A percentile compares a stretch with the other conserved stretches of the same genome.
These are phyloP conservation scores for Cydia fagiglandana DNA, from an alignment of 1,140 invertebrate species.

Conservation along the genomic window DNA sequence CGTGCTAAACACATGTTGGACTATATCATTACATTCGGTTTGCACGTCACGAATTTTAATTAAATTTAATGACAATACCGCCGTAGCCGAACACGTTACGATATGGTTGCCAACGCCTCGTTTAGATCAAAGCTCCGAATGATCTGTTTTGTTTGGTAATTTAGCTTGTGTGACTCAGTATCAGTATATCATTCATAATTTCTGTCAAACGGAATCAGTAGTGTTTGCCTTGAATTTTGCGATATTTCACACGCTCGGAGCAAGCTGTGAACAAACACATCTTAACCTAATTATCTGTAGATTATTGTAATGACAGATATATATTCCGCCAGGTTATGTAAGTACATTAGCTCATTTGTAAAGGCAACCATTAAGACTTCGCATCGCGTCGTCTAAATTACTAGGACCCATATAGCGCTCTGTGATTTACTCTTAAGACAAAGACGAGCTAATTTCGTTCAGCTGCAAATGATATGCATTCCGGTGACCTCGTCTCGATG, in stretches of 20 bases:
- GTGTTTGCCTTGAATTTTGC: not conserved
- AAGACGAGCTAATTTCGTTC: slow-evolving; percentile 50
- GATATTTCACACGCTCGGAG: not conserved
- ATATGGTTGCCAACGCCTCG: not conserved
- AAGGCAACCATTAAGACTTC: not conserved
- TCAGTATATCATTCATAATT: not conserved
- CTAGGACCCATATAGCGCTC: slow-evolving; percentile 16
- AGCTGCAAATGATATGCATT: slow-evolving; percentile 49
- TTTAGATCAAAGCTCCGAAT: slow-evolving; percentile 16
- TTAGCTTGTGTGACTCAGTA: not conserved
- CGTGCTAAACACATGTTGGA: slow-evolving; percentile 29
- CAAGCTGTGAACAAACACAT: not conserved
- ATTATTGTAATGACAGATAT: not conserved
- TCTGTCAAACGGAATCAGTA: not conserved
- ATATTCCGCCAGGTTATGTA: slow-evolving; percentile 1
- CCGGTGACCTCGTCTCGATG: slow-evolving; percentile 47
- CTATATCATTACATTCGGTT: slow-evolving; percentile 29
- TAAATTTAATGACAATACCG: slow-evolving; percentile 25
- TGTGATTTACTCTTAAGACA: slow-evolving; percentile 43
- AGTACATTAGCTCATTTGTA: slow-evolving; percentile 4
- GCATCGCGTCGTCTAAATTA: slow-evolving; percentile 10
- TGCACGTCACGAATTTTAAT: slow-evolving; percentile 25
- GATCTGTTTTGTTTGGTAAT: not conserved
- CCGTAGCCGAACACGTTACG: not conserved
- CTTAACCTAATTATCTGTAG: not conserved